Conservation (phyloP, 2,797 vertebrate genomes). For the Triplophysa yarkandensis region DNA sequence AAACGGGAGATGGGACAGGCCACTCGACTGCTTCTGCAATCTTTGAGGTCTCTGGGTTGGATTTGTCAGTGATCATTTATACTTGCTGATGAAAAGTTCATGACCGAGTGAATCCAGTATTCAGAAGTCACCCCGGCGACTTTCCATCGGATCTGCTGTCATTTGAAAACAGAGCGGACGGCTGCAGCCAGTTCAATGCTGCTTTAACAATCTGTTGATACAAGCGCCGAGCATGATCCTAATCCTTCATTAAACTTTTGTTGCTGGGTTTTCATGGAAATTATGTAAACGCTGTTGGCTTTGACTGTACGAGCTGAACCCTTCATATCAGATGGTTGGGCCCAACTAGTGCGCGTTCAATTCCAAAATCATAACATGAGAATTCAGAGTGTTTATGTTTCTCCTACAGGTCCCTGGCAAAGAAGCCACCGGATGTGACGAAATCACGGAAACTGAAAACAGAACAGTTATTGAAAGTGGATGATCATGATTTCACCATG, state of each 20-base stretch:
- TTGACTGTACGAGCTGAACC: slow-evolving; percentile 1
- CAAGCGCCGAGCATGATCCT: not conserved
- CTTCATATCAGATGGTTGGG: not conserved
- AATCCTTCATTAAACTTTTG: slow-evolving; percentile 42
- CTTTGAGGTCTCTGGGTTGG: slow-evolving; percentile 1
- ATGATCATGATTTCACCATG: slow-evolving; percentile 96
- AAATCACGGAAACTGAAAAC: slow-evolving; percentile 83
- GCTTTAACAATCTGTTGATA: slow-evolving; percentile 35
- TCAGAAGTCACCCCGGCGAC: not conserved
- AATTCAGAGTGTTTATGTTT: slow-evolving; percentile 15
- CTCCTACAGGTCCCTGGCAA: slow-evolving; percentile 78
- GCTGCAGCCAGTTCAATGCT: slow-evolving; percentile 7
- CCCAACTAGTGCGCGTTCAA: not conserved
- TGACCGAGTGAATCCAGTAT: not conserved
- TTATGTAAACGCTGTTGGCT: slow-evolving; percentile 36
- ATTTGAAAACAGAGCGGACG: slow-evolving; percentile 35
- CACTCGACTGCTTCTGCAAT: not conserved
- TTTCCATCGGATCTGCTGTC: slow-evolving; percentile 13
- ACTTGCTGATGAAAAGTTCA: not conserved
- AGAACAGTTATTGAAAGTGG: slow-evolving; percentile 86
- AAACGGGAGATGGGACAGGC: slow-evolving; percentile 9
- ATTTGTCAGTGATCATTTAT: not conserved
- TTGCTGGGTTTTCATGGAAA: slow-evolving; percentile 30
- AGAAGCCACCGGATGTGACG: slow-evolving; percentile 87
- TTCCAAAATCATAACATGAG: not conserved